Base-by-base conservation (phyloP, 2,888 invertebrate species). In the Caenorhabditis macrosperma region DNA sequence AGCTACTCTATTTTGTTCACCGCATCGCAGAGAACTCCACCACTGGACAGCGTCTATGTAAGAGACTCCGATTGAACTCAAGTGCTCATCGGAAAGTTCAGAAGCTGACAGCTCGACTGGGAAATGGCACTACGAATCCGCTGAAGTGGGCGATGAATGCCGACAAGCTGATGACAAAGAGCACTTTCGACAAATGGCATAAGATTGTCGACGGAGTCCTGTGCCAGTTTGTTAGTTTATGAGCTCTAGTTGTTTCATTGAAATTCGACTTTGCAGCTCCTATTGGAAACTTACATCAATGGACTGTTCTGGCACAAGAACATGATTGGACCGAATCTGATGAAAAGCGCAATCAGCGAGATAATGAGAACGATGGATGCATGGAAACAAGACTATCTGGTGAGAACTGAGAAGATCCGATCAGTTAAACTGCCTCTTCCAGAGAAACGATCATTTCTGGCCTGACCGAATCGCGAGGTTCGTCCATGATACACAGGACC, bases 231-330 rank as follows among this genome's bases (percentile, higher is more conserved):
- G 67, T 67, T 12, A 44, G 55, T 41, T 26, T 9, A 24, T n/a
- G 15, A 44, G 12, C 3, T n/a, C 15, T n/a, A n/a, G 12, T 5
- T 5, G 4, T 44, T 44, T 12, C 12, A 12, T 9, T 2, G 9
- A 2, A 4, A 24, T 33, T 12, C 4, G 1, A 30, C 17, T 0
- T 15, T 63, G 20, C 33, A 67, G 67, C 46, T 68, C 0, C 59
- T 68, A 48, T 35, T 68, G 12, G 68, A 68, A 12, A 68, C 68
- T 15, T 68, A 68, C 3, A 57, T 68, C 26, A 68, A 68, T 33
- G 68, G 68, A 48, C 46, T 68, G 30, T 68, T 68, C 48, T 68
- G 68, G 68, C 10, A 59, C 17, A 48, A 46, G 24, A 59, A 68
- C 59, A 68, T 68, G 68, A 55, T 55, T 33, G 68, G 68, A 15